These are phyloP conservation scores for Calidris pygmaea DNA, from an alignment of 2,113 vertebrate genomes.

Conservation along the genomic window DNA sequence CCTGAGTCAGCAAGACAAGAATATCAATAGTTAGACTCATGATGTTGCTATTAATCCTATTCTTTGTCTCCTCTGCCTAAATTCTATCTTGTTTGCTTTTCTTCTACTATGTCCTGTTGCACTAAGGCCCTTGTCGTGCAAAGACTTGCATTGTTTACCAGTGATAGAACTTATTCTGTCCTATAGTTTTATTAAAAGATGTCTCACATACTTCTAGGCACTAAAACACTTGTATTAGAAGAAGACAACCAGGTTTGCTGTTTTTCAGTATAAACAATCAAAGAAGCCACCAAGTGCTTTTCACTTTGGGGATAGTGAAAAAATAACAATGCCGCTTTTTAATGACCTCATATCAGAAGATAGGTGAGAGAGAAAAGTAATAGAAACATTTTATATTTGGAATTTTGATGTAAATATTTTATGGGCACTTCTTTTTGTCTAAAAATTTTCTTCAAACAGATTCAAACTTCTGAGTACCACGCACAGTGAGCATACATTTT, in stretches of 20 bases:
- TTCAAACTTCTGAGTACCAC: neutral
- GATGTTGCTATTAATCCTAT: neutral
- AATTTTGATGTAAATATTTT: neutral
- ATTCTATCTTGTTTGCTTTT: neutral
- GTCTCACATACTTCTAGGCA: neutral
- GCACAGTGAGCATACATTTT: neutral
- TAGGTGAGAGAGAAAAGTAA: neutral
- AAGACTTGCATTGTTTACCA: neutral
- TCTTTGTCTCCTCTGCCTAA: neutral
- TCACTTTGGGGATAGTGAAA: neutral
- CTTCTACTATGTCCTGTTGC: neutral
- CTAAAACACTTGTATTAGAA: neutral
- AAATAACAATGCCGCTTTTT: neutral
- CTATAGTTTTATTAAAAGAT: neutral
- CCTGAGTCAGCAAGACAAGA: neutral
- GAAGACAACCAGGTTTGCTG: neutral
- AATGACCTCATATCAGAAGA: neutral
- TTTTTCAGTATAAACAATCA: neutral
- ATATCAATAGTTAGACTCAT: neutral
- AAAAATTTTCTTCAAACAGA: neutral
- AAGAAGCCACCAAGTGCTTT: neutral
- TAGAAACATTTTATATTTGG: neutral
- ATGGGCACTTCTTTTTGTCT: accelerated
- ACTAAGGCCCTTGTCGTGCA: neutral
- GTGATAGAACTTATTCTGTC: neutral